Percentiles rank a stretch among this genome's conserved stretches.
These are phyloP conservation scores for Drosophila sproati DNA, from an alignment of 1,140 invertebrate genomes.

Conservation along the genomic window DNA sequence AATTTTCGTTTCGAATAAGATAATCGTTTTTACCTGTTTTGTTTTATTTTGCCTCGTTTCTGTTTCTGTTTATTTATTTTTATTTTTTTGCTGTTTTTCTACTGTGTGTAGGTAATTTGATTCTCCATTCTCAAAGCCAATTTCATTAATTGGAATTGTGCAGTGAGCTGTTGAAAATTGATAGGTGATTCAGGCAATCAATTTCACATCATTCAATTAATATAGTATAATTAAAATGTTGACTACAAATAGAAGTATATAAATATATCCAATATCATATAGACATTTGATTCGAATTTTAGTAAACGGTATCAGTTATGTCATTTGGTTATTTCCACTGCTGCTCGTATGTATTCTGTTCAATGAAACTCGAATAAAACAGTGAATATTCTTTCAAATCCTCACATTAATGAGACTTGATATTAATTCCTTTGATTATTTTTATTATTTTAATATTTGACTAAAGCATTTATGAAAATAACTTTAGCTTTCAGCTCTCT, in stretches of 20 bases:
- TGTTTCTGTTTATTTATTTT: constrained; percentile 1
- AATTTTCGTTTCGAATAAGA: too few species aligned
- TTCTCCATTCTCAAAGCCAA: constrained; percentile 19
- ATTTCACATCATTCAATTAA: constrained; percentile 46
- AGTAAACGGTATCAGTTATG: not conserved
- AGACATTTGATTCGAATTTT: not conserved
- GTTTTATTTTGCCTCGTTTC: too few species aligned
- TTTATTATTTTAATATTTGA: too few species aligned
- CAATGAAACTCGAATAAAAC: too few species aligned
- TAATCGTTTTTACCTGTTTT: too few species aligned
- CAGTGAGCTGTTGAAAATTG: constrained; percentile 46
- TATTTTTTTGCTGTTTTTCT: not conserved
- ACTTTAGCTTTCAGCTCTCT: too few species aligned
- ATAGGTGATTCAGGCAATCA: constrained; percentile 38
- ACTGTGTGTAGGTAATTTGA: constrained; percentile 6
- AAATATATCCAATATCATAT: not conserved
- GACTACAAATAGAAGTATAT: not conserved
- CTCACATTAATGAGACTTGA: too few species aligned
- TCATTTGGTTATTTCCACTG: not conserved
- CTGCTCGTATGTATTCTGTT: too few species aligned
- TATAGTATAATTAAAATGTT: constrained; percentile 8
- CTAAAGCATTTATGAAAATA: too few species aligned
- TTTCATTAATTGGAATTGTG: constrained; percentile 45
- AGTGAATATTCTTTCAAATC: too few species aligned
- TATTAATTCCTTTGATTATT: too few species aligned